Base-by-base conservation (phyloP, 1,140 invertebrate genomes). In the Homarus americanus region DNA sequence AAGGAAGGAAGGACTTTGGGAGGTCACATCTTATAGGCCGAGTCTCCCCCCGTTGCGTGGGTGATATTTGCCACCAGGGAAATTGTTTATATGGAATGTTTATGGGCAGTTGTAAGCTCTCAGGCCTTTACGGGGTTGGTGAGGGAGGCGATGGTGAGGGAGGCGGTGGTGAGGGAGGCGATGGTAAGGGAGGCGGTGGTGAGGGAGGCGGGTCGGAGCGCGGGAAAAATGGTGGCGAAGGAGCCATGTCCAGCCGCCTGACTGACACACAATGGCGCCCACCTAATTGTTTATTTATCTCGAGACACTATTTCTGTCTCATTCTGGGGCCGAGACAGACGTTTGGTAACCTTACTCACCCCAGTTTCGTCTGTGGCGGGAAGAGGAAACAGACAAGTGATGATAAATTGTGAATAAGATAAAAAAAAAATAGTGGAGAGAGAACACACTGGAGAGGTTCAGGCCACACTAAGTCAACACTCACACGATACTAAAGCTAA, bases 11-110 rank as follows among this genome's bases (percentile, higher is more conserved):
- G 34, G 80, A 32, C 17, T 20, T 28, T 28, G n/a, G 24, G 24
- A 40, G 75, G n/a, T n/a, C n/a, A n/a, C n/a, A n/a, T n/a, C n/a
- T n/a, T n/a, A n/a, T n/a, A n/a, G n/a, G n/a, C n/a, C 38, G 36
- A 12, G 10, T 40, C 72, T 75, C 2, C 53, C 53, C 12, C 53
- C 53, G 20, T 24, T 20, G 15, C 15, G 58, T 4, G 58, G 24
- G 4, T 20, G 12, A 69, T 7, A 7, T 69, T 32, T 69, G 2
- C 24, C 63, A 69, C 63, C 63, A 32, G 63, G 63, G 63, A 69
- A 69, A 69, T 69, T 69, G 63, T 69, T 32, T 69, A 32, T 69
- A 69, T 69, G 63, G 63, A 32, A 9, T 69, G 63, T 69, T 69
- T 32, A 34, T 4, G 63, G 24, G 24, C 10, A 34, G 28, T 4